These are phyloP conservation scores for Orchesellides sinensis DNA, from an alignment of 2,888 invertebrate genomes.

Conservation along the genomic window DNA sequence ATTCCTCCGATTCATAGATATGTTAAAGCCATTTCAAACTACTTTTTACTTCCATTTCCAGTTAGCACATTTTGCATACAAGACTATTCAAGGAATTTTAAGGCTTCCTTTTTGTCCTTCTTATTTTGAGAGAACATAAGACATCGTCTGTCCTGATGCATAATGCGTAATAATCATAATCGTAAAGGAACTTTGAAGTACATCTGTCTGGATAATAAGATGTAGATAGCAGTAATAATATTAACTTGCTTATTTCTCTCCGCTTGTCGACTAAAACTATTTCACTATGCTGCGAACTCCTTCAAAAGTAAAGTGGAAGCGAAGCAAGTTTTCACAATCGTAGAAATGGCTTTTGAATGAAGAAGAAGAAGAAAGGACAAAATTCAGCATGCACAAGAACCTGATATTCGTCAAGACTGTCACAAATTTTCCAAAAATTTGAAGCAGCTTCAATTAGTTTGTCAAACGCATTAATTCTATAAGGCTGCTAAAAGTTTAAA, in stretches of 20 bases:
- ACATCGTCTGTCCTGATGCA: slow-evolving; percentile 42
- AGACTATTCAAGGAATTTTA: slow-evolving; percentile 6
- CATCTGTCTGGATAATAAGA: slow-evolving; percentile 58
- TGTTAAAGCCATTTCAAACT: slow-evolving; percentile 4
- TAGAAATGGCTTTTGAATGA: too few species aligned
- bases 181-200: slow-evolving; percentile 50
- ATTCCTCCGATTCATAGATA: slow-evolving; percentile 47
- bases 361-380: too few species aligned
- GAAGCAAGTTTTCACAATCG: too few species aligned
- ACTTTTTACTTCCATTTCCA: slow-evolving; percentile 6
- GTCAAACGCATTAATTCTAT: too few species aligned
- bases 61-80: slow-evolving; percentile 20
- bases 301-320: too few species aligned
- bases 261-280: too few species aligned
- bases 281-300: too few species aligned
- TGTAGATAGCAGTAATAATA: slow-evolving; percentile 53
- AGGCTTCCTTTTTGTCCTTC: not conserved
- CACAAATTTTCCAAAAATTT: too few species aligned
- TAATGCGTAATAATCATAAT: slow-evolving; percentile 62
- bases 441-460: too few species aligned
- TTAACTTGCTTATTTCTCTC: slow-evolving; percentile 35
- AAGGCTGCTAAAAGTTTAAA: too few species aligned
- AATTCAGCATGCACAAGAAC: too few species aligned
- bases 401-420: too few species aligned
- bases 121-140: slow-evolving; percentile 21